Conservation (phyloP, 2,113 vertebrate species). For the Ictidomys tridecemlineatus region DNA sequence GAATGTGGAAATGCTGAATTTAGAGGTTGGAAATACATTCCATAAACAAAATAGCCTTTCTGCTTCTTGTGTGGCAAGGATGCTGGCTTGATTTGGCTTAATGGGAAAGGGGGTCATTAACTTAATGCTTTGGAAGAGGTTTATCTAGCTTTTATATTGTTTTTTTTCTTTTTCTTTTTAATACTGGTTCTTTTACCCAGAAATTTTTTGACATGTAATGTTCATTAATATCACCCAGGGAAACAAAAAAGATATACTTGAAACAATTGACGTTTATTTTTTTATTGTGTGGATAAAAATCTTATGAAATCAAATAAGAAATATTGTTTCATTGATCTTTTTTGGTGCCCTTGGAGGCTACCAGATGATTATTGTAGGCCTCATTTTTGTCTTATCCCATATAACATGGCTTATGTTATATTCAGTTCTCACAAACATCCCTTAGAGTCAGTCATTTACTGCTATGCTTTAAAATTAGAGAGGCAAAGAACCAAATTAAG, state of each 20-base stretch:
- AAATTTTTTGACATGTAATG: not conserved
- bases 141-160: not conserved
- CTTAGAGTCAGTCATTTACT: not conserved
- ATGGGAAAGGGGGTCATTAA: not conserved
- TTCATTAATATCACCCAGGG: not conserved
- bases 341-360: not conserved
- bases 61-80: not conserved
- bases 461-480: conserved; percentile 9
- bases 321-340: conserved; percentile 18
- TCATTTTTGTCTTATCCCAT: not conserved
- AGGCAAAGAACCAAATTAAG: not conserved
- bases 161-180: not conserved
- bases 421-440: not conserved
- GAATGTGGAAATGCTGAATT: not conserved
- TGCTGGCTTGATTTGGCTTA: not conserved
- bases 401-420: not conserved
- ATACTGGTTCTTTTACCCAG: conserved; percentile 1
- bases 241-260: not conserved
- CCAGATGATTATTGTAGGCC: not conserved
- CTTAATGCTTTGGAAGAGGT: conserved; percentile 30
- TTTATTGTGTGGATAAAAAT: conserved; percentile 11
- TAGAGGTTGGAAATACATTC: not conserved
- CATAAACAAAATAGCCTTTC: not conserved
- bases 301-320: conserved; percentile 34
- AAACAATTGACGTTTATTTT: conserved; percentile 50